A percentile compares a stretch with the other conserved stretches of the same genome.
phyloP scores from a whole-genome alignment of 2,113 vertebrate species.

The Pachyramphus minor region DNA sequence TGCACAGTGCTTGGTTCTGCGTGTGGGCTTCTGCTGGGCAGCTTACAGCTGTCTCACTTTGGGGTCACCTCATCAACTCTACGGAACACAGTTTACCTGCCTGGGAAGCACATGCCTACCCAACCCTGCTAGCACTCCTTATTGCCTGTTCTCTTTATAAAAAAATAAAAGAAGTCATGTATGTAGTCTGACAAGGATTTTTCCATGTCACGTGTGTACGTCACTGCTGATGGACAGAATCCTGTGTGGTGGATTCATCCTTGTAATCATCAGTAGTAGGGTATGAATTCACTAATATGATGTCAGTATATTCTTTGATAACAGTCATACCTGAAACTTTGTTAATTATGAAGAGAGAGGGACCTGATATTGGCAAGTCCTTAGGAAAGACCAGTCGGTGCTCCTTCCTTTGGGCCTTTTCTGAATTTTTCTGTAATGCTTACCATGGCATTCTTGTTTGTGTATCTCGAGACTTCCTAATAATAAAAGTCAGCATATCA shows the following conservation, averaged over 20 bases:
- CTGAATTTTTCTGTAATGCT: background rate
- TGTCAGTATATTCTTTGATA: background rate
- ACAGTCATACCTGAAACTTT: background rate
- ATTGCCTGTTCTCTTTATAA: background rate
- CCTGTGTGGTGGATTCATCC: fast-evolving
- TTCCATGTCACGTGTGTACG: fast-evolving
- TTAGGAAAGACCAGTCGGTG: background rate
- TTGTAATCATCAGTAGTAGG: background rate
- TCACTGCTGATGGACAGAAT: background rate
- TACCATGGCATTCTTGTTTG: background rate
- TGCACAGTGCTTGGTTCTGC: background rate
- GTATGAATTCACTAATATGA: background rate
- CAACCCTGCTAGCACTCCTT: background rate
- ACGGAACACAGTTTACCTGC: background rate
- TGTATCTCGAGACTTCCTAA: background rate
- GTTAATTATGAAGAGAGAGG: background rate
- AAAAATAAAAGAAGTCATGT: background rate
- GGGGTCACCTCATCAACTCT: background rate
- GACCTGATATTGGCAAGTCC: background rate
- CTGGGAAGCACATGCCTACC: background rate
- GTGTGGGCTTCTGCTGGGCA: background rate
- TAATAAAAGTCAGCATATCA: background rate
- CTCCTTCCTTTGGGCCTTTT: background rate
- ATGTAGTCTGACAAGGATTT: background rate
- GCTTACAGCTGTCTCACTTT: background rate